Conservation (phyloP, 2,888 invertebrate species). For the Agrotis exclamationis region DNA sequence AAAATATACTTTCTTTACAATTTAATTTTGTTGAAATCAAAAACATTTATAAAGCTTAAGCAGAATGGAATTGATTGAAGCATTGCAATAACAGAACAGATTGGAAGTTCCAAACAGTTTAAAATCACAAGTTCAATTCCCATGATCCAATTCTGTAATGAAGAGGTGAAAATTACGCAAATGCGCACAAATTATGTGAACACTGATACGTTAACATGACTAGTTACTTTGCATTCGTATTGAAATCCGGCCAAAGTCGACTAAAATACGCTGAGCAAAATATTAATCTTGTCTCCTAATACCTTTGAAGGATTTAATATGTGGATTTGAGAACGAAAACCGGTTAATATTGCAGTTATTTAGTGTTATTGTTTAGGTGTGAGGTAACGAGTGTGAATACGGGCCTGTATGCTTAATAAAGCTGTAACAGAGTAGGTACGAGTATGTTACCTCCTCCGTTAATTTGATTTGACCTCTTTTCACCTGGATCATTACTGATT, state of each 20-base stretch:
- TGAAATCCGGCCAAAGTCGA: constrained; percentile 46
- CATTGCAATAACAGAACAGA: neutral
- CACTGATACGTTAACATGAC: constrained; percentile 19
- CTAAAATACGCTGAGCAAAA: constrained; percentile 19
- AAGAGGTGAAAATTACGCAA: constrained; percentile 35
- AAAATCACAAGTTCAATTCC: constrained; percentile 19
- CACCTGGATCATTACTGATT: too few species aligned
- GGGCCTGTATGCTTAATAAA: too few species aligned
- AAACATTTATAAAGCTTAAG: neutral
- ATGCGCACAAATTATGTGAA: constrained; percentile 28
- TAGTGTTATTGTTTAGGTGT: neutral
- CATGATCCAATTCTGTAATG: constrained; percentile 9
- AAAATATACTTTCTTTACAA: too few species aligned
- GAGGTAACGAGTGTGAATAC: too few species aligned
- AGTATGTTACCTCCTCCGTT: too few species aligned
- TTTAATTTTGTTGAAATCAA: neutral
- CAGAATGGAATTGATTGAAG: neutral
- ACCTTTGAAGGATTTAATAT: constrained; percentile 13
- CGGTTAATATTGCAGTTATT: neutral
- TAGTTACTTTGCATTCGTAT: constrained; percentile 26
- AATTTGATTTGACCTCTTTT: too few species aligned
- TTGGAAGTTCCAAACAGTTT: constrained; percentile 9
- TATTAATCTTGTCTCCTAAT: constrained; percentile 27
- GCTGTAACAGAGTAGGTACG: too few species aligned
- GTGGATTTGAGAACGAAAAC: neutral